phyloP scores from a whole-genome alignment of 2,888 invertebrate genomes.

The Aproaerema taeniolella region DNA sequence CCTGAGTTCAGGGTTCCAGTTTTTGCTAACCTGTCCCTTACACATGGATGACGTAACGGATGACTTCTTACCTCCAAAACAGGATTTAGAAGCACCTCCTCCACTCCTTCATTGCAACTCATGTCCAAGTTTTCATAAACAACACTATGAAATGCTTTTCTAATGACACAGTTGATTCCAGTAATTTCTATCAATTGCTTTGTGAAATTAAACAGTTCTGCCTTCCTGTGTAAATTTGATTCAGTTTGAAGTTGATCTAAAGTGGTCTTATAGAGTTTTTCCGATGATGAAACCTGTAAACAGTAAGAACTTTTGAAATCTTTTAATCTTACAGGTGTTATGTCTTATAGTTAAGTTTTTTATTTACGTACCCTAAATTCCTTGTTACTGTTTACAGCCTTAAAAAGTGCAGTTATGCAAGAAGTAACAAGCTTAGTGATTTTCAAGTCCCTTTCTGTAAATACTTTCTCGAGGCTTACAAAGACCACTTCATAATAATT shows the following conservation, averaged over 20 bases:
- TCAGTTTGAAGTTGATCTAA: conserved; percentile 50
- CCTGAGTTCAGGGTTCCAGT: no score
- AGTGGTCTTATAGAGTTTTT: conserved; percentile 40
- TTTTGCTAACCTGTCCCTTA: no score
- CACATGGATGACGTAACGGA: background rate
- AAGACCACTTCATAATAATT: conserved; percentile 66
- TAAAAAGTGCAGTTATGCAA: conserved; percentile 39
- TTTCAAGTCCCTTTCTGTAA: conserved; percentile 44
- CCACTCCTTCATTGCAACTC: conserved; percentile 46
- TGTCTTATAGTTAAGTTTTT: background rate
- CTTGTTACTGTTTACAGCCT: conserved; percentile 34
- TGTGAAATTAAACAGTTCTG: conserved; percentile 39
- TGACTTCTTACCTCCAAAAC: conserved; percentile 45
- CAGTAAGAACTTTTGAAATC: background rate
- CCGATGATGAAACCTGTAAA: conserved; percentile 31
- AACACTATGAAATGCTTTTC: conserved; percentile 37
- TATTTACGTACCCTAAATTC: conserved; percentile 39
- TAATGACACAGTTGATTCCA: conserved; percentile 47
- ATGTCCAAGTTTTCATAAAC: conserved; percentile 50
- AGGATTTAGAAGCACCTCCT: conserved; percentile 42
- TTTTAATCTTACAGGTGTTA: background rate
- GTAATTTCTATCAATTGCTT: conserved; percentile 43
- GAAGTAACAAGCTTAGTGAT: conserved; percentile 39
- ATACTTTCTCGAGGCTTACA: conserved; percentile 38
- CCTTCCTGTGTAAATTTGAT: conserved; percentile 54